These are phyloP conservation scores for Frankliniella fusca DNA, from an alignment of 2,888 invertebrate species.

Conservation along the genomic window DNA sequence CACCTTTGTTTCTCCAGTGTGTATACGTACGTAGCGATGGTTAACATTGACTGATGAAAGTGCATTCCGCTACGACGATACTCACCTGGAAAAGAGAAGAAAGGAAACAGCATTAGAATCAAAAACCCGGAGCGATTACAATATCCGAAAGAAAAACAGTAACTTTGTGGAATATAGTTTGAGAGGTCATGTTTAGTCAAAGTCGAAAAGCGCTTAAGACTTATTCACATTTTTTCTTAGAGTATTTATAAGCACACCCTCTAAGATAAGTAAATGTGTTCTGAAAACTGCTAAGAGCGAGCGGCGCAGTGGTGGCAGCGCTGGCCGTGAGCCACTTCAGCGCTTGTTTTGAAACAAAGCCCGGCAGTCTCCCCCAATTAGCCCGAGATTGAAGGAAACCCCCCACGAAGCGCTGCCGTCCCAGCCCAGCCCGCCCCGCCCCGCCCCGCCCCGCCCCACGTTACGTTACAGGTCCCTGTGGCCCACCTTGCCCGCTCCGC, in stretches of 20 bases:
- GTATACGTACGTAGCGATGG: no score
- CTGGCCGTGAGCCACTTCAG: not conserved
- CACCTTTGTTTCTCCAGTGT: no score
- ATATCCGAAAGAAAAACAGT: no score
- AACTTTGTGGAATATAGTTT: no score
- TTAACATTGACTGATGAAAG: no score
- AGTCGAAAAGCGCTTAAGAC: no score
- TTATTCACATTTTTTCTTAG: no score
- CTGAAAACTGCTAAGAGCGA: no score
- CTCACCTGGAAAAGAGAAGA: not conserved
- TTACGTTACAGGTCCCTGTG: not conserved
- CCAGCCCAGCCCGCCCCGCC: not conserved
- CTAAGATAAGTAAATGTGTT: no score
- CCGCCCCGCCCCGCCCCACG: not conserved
- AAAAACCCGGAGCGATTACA: no score
- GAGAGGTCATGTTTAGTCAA: no score
- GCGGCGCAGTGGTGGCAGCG: not conserved
- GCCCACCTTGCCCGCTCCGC: not conserved
- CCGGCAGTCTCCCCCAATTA: not conserved
- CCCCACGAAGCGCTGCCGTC: not conserved
- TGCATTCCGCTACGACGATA: not conserved
- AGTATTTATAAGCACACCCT: no score
- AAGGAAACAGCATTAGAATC: not conserved
- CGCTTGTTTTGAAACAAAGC: not conserved
- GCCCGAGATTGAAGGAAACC: not conserved